phyloP scores from a whole-genome alignment of 2,113 vertebrate genomes.

The Argyrosomus japonicus region DNA sequence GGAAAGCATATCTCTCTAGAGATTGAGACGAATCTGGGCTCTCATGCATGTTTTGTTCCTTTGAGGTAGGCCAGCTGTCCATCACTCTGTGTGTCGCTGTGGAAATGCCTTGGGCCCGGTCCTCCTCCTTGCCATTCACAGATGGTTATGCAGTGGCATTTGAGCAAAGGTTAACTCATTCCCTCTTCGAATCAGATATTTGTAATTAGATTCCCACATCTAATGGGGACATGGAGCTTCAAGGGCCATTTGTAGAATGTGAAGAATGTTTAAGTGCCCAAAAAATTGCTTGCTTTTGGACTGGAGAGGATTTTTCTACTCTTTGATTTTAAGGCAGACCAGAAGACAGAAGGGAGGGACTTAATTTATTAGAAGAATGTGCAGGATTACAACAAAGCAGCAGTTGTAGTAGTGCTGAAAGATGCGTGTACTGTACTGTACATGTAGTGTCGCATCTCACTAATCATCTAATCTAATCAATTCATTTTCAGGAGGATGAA shows the following conservation, averaged over 20 bases:
- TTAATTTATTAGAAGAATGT: constrained; percentile 10
- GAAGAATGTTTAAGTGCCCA: constrained; percentile 66
- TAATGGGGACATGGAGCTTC: constrained; percentile 62
- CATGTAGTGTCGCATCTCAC: neutral
- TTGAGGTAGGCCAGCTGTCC: constrained; percentile 68
- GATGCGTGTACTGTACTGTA: neutral
- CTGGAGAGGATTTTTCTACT: constrained; percentile 12
- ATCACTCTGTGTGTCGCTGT: constrained; percentile 64
- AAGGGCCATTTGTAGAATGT: constrained; percentile 65
- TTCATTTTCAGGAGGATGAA: neutral
- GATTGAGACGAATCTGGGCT: constrained; percentile 26
- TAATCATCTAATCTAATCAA: neutral
- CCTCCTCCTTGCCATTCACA: constrained; percentile 74
- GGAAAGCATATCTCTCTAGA: constrained; percentile 29
- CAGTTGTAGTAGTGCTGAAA: neutral
- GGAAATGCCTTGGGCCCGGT: constrained; percentile 61
- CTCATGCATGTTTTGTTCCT: constrained; percentile 43
- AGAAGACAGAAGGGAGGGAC: constrained; percentile 34
- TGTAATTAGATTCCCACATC: constrained; percentile 77
- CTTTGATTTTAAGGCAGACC: constrained; percentile 47
- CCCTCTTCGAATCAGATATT: constrained; percentile 73
- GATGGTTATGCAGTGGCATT: constrained; percentile 76
- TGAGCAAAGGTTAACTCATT: constrained; percentile 80
- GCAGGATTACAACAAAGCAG: constrained; percentile 8
- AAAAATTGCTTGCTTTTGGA: constrained; percentile 63